Evolutionary conservation across 2,888 invertebrate genomes (phyloP).

Genomic region (Agonum fuliginosum): DNA sequence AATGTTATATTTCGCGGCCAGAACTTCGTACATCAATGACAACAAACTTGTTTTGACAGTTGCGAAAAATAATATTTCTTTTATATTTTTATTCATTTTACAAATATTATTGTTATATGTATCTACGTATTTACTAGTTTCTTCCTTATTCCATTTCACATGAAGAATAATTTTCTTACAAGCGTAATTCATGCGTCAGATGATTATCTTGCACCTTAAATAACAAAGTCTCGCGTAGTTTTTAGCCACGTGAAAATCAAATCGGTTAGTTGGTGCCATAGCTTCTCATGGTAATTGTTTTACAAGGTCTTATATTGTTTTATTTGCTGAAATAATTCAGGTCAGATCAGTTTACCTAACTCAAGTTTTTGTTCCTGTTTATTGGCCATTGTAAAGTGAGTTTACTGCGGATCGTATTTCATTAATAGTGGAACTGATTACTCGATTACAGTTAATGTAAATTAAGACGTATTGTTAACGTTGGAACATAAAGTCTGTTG

Average conservation of each 20-base stretch:
- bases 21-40: no score
- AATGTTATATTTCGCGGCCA: no score
- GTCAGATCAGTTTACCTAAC: slow-evolving; percentile 50
- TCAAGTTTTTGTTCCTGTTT: slow-evolving; percentile 39
- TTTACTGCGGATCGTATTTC: slow-evolving; percentile 35
- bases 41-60: no score
- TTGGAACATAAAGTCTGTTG: neutral
- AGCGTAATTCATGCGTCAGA: slow-evolving; percentile 28
- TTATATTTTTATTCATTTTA: no score
- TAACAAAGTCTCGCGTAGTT: slow-evolving; percentile 9
- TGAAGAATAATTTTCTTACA: neutral
- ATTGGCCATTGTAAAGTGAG: slow-evolving; percentile 43
- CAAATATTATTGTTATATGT: neutral
- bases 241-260: neutral
- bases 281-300: slow-evolving; percentile 41
- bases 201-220: slow-evolving; percentile 15
- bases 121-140: no score
- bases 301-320: slow-evolving; percentile 47
- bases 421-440: slow-evolving; percentile 42
- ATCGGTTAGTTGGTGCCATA: slow-evolving; percentile 37
- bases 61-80: no score
- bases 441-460: slow-evolving; percentile 28
- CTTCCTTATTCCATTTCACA: neutral
- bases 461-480: slow-evolving; percentile 21
- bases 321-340: slow-evolving; percentile 46